Evolutionary conservation across 2,797 vertebrate species (phyloP), one percentile per base, ranked within the genome.

Genomic region (Denticeps clupeoides): DNA sequence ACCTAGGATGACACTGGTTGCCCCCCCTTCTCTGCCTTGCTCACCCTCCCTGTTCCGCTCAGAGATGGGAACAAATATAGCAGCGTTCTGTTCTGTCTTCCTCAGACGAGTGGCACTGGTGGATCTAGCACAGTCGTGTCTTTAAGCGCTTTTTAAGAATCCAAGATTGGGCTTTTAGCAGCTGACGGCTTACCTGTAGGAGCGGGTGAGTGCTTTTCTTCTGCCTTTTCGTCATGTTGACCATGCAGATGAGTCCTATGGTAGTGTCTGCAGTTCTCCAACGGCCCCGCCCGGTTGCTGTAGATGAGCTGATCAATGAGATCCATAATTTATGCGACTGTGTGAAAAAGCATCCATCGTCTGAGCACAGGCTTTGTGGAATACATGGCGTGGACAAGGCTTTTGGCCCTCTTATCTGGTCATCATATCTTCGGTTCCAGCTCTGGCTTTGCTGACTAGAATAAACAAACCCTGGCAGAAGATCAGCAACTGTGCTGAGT

Each of bases 41-140:
- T 11, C 49, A 65, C 47, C 50, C 47, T 42, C 29, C 59, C 43
- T 49, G 12, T 28, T 45, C 35, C 45, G 31, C 42, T 41, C 15
- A 19, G 8, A 6, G 22, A 33, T 37, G 9, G 56, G 46, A 55
- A 55, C 41, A 41, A 45, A 63, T 58, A 46, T 51, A 61, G 59
- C 35, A 21, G 18, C 28, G 10, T 43, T 18, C 16, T 51, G 35
- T 13, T 33, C 47, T 16, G 41, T 19, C 16, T 59, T 53, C 62
- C 51, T 59, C 53, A 53, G 29, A 37, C 33, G 37, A 9, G 49
- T 33, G 6, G 23, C 24, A n/a, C 33, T 11, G 23, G 13, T 26
- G 4, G 9, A 3, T 12, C 15, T 45, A 19, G 7, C 23, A 16
- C 37, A 24, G 23, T 18, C 16, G 12, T 16, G 16, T 2, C 33